Conservation (phyloP, 2,113 vertebrate genomes). For the Microcebus murinus region DNA sequence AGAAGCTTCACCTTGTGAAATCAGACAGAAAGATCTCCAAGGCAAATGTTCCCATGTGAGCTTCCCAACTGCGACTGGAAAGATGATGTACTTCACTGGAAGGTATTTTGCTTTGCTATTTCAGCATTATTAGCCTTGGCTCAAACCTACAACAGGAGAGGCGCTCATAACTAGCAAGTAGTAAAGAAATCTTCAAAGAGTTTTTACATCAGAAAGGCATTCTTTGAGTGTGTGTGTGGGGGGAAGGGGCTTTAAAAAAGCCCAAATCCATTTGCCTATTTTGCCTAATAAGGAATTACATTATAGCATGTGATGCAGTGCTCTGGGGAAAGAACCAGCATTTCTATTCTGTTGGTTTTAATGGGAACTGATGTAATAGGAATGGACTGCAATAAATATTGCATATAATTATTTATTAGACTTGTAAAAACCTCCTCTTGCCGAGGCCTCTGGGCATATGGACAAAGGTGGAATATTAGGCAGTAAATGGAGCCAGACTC, state of each 20-base stretch:
- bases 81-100: neutral
- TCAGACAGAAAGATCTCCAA: neutral
- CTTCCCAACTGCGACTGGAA: neutral
- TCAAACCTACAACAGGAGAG: neutral
- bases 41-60: neutral
- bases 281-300: constrained; percentile 23
- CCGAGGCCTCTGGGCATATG: constrained; percentile 18
- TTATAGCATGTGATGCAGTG: neutral
- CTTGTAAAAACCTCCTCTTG: constrained; percentile 52
- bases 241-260: constrained; percentile 5
- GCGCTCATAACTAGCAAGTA: neutral
- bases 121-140: neutral
- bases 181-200: constrained; percentile 62
- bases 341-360: constrained; percentile 50
- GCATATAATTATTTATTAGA: constrained; percentile 61
- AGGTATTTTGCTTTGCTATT: neutral
- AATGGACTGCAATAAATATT: constrained; percentile 60
- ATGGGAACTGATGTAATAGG: constrained; percentile 50
- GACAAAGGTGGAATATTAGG: neutral
- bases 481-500: constrained; percentile 24
- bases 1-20: neutral
- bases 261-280: neutral
- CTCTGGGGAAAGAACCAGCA: constrained; percentile 50
- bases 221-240: neutral
- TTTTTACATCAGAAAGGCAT: constrained; percentile 45